Percentiles rank a stretch among this genome's conserved stretches.
Conservation (phyloP, 2,797 vertebrate genomes). For the Erithacus rubecula region DNA sequence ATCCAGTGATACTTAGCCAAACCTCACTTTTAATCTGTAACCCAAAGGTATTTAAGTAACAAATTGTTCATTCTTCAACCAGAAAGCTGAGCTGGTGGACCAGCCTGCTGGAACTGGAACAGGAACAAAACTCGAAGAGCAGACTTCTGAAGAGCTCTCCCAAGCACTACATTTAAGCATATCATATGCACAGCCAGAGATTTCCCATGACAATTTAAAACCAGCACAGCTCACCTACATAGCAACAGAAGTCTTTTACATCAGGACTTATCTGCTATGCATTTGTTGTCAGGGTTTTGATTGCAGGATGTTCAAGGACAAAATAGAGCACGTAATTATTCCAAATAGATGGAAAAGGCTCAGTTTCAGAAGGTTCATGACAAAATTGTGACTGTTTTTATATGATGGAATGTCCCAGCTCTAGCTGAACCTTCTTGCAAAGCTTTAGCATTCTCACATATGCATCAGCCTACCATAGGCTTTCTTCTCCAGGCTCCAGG, state of each 20-base stretch:
- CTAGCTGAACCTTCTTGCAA: background rate
- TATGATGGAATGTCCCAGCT: background rate
- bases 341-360: background rate
- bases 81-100: constrained; percentile 15
- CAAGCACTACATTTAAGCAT: background rate
- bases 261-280: background rate
- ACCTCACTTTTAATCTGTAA: constrained; percentile 59
- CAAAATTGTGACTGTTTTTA: background rate
- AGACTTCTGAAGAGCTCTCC: constrained; percentile 33
- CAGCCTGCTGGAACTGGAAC: constrained; percentile 25
- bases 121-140: constrained; percentile 11
- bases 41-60: constrained; percentile 54
- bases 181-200: background rate
- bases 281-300: background rate
- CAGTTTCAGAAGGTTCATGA: background rate
- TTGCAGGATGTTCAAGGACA: background rate
- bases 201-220: constrained; percentile 27
- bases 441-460: background rate
- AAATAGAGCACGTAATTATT: background rate
- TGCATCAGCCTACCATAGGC: background rate
- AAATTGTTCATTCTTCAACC: constrained; percentile 59
- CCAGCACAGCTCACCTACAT: background rate
- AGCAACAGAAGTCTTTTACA: constrained; percentile 4
- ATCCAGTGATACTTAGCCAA: constrained; percentile 46
- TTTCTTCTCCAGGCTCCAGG: background rate